phyloP scores from a whole-genome alignment of 1,140 invertebrate species.

The Orussus abietinus region DNA sequence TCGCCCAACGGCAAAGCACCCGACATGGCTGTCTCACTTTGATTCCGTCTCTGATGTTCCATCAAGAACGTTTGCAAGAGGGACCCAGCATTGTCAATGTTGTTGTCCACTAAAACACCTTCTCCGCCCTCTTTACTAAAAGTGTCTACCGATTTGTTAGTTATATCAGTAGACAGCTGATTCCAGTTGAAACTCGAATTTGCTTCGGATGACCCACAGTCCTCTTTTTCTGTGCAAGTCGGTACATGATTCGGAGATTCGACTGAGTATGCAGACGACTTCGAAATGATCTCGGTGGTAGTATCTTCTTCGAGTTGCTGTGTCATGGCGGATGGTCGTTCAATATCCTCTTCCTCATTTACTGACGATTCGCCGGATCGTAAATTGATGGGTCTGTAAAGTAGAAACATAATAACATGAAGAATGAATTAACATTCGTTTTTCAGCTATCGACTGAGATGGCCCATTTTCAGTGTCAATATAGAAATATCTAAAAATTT shows the following conservation, averaged over 20 bases:
- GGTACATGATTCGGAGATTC: constrained; percentile 11
- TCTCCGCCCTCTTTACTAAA: constrained; percentile 16
- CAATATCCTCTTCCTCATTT: neutral
- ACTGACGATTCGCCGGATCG: constrained; percentile 9
- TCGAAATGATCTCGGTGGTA: constrained; percentile 34
- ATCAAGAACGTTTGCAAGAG: constrained; percentile 45
- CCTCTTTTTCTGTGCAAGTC: constrained; percentile 14
- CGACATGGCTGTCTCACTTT: constrained; percentile 31
- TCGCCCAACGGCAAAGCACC: constrained; percentile 32
- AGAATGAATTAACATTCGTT: too few relatives aligned
- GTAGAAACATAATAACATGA: constrained; percentile 1
- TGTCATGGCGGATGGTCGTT: constrained; percentile 3
- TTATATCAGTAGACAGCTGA: constrained; percentile 31
- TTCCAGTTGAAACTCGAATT: constrained; percentile 37
- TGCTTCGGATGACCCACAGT: constrained; percentile 6
- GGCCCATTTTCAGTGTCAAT: too few relatives aligned
- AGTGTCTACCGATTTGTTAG: too few relatives aligned
- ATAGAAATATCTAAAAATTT: too few relatives aligned
- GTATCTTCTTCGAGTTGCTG: constrained; percentile 21
- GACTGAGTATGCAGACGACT: constrained; percentile 24
- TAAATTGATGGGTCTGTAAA: constrained; percentile 16
- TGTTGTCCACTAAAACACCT: constrained; percentile 15
- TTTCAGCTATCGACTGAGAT: too few relatives aligned
- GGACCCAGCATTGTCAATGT: constrained; percentile 28
- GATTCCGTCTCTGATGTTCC: constrained; percentile 43